A percentile compares a stretch with the other conserved stretches of the same genome.
Conservation (phyloP, 2,797 vertebrate genomes). For the Muscicapa striata region DNA sequence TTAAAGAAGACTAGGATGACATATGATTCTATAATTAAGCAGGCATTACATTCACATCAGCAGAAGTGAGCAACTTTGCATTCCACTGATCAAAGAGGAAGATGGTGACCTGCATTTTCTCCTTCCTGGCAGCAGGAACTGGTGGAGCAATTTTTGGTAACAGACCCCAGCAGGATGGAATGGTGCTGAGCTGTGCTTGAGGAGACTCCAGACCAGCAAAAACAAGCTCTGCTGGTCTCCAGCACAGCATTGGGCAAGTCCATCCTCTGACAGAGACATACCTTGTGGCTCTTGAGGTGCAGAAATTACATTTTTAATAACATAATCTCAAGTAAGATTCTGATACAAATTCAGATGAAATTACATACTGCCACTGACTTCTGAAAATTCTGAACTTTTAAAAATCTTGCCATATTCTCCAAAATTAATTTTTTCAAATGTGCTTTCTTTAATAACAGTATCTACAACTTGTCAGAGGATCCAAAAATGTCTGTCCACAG, state of each 20-base stretch:
- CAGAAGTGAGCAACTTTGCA: background rate
- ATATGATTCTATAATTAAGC: background rate
- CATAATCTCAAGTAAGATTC: background rate
- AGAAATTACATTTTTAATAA: background rate
- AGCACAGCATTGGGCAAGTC: fast-evolving
- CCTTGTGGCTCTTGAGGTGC: background rate
- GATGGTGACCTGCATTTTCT: background rate
- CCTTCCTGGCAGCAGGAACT: background rate
- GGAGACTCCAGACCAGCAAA: background rate
- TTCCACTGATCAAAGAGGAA: background rate
- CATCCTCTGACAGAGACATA: background rate
- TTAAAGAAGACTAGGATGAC: background rate
- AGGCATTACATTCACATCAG: background rate
- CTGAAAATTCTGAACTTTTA: background rate
- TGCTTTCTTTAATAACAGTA: background rate
- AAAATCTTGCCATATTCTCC: background rate
- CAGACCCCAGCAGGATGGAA: background rate
- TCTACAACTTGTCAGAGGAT: background rate
- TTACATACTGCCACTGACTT: background rate
- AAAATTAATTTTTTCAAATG: background rate
- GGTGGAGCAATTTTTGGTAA: background rate
- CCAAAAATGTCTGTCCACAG: background rate
- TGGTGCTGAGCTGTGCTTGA: background rate
- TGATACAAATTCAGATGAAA: background rate
- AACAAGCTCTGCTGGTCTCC: background rate